Evolutionary conservation across 1,140 invertebrate species (phyloP).

Genomic region (Calephelis nemesis): DNA sequence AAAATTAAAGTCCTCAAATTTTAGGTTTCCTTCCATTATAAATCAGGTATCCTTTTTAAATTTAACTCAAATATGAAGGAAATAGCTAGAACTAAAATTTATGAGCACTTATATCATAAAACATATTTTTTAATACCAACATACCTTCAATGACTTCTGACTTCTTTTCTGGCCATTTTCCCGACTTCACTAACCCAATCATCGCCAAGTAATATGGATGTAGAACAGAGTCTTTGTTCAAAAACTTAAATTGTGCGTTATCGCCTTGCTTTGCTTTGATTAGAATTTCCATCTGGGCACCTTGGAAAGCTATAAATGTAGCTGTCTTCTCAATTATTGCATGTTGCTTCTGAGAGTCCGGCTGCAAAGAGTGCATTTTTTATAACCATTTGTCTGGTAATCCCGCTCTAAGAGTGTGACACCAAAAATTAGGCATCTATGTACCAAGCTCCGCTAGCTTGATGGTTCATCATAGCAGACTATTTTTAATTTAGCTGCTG

Average conservation of each 20-base stretch:
- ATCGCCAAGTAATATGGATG: slow-evolving; percentile 95
- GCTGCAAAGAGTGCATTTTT: slow-evolving; percentile 80
- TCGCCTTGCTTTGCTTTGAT: slow-evolving; percentile 97
- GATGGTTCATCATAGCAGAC: too few species aligned
- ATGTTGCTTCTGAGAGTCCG: slow-evolving; percentile 94
- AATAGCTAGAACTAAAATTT: too few species aligned
- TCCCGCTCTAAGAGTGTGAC: too few species aligned
- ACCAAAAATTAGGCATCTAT: too few species aligned
- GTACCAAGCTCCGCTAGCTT: too few species aligned
- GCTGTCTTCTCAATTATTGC: slow-evolving; percentile 98
- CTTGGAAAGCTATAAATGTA: slow-evolving; percentile 94
- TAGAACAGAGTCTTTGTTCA: slow-evolving; percentile 90
- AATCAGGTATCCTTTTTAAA: too few species aligned
- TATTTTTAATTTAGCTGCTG: too few species aligned
- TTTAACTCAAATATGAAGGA: too few species aligned
- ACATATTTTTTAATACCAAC: too few species aligned
- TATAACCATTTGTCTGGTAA: neutral
- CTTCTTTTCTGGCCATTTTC: slow-evolving; percentile 81
- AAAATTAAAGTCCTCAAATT: too few species aligned
- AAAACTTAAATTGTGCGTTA: slow-evolving; percentile 96
- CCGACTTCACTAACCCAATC: slow-evolving; percentile 88
- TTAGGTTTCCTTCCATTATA: too few species aligned
- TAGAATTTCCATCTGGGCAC: slow-evolving; percentile 98
- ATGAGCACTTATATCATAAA: too few species aligned
- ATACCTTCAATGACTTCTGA: slow-evolving; percentile 79